A percentile compares a stretch with the other conserved stretches of the same genome.
Evolutionary conservation across 1,140 invertebrate genomes (phyloP).

Genomic region (Acromyrmex echinatior): DNA sequence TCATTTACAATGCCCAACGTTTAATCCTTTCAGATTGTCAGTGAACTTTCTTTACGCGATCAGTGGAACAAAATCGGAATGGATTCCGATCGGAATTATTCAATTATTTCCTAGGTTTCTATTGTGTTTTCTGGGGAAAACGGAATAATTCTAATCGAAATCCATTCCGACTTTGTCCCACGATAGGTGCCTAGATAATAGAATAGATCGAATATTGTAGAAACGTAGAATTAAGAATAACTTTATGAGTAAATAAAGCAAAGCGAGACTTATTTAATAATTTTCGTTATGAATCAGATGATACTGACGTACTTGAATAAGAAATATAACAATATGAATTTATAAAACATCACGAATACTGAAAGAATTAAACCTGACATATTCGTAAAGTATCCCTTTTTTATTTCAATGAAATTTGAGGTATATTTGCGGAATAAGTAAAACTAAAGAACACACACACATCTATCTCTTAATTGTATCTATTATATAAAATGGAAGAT

Average conservation of each 20-base stretch:
- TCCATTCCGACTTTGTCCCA: no score
- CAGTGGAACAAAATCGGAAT: no score
- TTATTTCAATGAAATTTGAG: neutral
- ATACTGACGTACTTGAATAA: neutral
- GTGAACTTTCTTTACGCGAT: neutral
- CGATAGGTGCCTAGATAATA: neutral
- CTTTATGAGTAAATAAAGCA: neutral
- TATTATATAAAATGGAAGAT: neutral
- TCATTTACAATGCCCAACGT: neutral
- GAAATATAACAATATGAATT: neutral
- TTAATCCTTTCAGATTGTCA: neutral
- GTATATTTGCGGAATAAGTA: neutral
- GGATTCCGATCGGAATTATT: no score
- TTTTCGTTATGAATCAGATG: neutral
- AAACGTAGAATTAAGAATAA: neutral
- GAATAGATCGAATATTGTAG: neutral
- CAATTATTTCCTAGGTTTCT: no score
- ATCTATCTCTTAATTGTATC: neutral
- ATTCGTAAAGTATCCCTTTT: neutral
- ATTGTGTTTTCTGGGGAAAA: no score
- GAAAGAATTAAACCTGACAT: neutral
- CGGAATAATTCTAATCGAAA: no score
- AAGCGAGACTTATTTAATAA: neutral
- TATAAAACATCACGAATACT: neutral
- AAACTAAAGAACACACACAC: neutral